Conservation (phyloP, 2,888 invertebrate species). For the Aromia moschata region DNA sequence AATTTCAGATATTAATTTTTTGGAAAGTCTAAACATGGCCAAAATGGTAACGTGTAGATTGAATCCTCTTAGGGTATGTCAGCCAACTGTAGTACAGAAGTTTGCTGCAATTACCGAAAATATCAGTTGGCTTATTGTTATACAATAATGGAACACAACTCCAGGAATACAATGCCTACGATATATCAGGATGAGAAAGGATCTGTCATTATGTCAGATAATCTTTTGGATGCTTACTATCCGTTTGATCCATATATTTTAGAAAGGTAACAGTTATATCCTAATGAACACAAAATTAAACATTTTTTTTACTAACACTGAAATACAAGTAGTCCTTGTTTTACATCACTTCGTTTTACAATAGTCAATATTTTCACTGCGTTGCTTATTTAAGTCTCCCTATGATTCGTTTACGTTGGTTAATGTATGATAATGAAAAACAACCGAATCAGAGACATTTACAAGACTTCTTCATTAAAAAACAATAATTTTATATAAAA, state of each 20-base stretch:
- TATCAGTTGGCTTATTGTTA: slow-evolving; percentile 94
- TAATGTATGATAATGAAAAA: no score
- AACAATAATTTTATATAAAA: no score
- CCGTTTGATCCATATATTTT: slow-evolving; percentile 92
- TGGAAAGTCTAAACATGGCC: slow-evolving; percentile 84
- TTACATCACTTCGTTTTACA: no score
- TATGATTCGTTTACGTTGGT: no score
- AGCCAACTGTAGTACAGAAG: slow-evolving; percentile 78
- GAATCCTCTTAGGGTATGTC: slow-evolving; percentile 88
- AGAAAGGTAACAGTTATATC: slow-evolving; percentile 72
- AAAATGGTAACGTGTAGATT: slow-evolving; percentile 85
- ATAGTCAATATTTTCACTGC: no score
- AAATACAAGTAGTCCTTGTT: no score
- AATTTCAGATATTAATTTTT: slow-evolving; percentile 77
- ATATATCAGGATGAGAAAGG: slow-evolving; percentile 66
- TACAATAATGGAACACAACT: slow-evolving; percentile 86
- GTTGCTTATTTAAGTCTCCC: no score
- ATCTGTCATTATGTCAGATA: slow-evolving; percentile 55
- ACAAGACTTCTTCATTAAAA: no score
- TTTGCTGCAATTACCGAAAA: slow-evolving; percentile 83
- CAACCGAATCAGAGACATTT: no score
- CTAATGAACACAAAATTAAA: no score
- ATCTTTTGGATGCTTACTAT: slow-evolving; percentile 74
- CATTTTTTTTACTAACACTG: no score
- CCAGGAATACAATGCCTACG: slow-evolving; percentile 69